Percentiles rank a stretch among this genome's conserved stretches.
Evolutionary conservation across 2,888 invertebrate genomes (phyloP).

Genomic region (Philereme vetulata): DNA sequence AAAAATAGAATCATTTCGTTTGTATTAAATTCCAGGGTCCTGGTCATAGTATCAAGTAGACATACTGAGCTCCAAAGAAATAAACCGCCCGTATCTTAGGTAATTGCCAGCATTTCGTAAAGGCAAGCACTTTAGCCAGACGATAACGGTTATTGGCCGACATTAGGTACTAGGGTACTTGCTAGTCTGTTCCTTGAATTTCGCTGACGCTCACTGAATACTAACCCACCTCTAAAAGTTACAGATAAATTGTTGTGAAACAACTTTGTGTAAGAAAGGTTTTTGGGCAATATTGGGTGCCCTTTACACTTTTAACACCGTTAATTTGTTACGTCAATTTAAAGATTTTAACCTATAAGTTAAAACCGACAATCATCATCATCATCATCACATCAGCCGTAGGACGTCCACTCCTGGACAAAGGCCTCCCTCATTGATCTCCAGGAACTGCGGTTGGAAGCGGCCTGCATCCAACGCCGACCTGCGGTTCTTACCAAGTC

Average conservation of each 20-base stretch:
- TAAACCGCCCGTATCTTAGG: conserved; percentile 55
- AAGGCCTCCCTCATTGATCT: too few relatives aligned
- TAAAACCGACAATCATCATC: too few relatives aligned
- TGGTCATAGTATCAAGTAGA: not conserved
- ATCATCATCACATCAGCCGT: too few relatives aligned
- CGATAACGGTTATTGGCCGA: conserved; percentile 74
- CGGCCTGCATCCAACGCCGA: too few relatives aligned
- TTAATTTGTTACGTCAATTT: too few relatives aligned
- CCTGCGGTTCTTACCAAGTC: too few relatives aligned
- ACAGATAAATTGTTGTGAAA: conserved; percentile 15
- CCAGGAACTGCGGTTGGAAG: too few relatives aligned
- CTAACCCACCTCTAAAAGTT: conserved; percentile 43
- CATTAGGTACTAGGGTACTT: conserved; percentile 63
- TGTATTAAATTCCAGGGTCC: too few relatives aligned
- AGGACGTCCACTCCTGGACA: too few relatives aligned
- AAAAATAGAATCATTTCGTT: too few relatives aligned
- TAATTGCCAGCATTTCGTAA: conserved; percentile 61
- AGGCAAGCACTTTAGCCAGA: conserved; percentile 61
- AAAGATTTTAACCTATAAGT: too few relatives aligned
- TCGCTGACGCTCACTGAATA: conserved; percentile 56
- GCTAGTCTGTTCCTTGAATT: conserved; percentile 57
- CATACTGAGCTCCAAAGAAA: conserved; percentile 37
- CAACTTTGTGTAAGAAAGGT: conserved; percentile 24
- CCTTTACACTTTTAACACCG: too few relatives aligned
- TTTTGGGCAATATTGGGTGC: not conserved